Conservation (phyloP, 1,140 invertebrate genomes). For the Hylyphantes graminicola region DNA sequence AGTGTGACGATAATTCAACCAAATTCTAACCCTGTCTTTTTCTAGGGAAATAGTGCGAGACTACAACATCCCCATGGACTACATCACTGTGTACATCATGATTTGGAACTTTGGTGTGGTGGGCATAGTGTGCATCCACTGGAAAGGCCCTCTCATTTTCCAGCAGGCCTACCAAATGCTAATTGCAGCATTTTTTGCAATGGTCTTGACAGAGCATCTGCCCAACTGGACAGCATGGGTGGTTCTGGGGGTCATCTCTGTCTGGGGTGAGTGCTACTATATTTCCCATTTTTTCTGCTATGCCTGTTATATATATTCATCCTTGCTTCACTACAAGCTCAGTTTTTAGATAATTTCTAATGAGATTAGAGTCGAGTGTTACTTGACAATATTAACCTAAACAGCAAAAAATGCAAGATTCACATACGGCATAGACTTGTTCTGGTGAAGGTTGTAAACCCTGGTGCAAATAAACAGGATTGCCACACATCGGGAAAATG, state of each 20-base stretch:
- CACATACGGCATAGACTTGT: too few species aligned
- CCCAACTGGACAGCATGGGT: slow-evolving; percentile 99
- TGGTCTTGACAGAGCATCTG: slow-evolving; percentile 99
- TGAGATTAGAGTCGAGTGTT: too few species aligned
- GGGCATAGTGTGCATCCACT: slow-evolving; percentile 98
- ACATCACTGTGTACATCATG: slow-evolving; percentile 86
- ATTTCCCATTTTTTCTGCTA: too few species aligned
- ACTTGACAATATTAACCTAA: too few species aligned
- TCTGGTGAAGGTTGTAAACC: too few species aligned
- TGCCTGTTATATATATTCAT: too few species aligned
- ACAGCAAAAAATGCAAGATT: too few species aligned
- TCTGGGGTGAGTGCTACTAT: slow-evolving; percentile 84
- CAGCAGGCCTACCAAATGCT: slow-evolving; percentile 98
- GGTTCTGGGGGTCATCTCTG: slow-evolving; percentile 93
- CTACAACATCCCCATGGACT: slow-evolving; percentile 97
- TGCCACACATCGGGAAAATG: too few species aligned
- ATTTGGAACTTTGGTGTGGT: slow-evolving; percentile 99
- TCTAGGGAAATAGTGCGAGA: slow-evolving; percentile 88
- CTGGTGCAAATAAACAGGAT: too few species aligned
- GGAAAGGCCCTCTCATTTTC: slow-evolving; percentile 94
- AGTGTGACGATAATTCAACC: too few species aligned
- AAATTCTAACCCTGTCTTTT: background rate
- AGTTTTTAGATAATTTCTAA: too few species aligned
- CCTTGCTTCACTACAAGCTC: too few species aligned
- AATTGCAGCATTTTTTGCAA: slow-evolving; percentile 95